These are phyloP conservation scores for Caracal caracal DNA, from an alignment of 2,113 vertebrate species.

Conservation along the genomic window DNA sequence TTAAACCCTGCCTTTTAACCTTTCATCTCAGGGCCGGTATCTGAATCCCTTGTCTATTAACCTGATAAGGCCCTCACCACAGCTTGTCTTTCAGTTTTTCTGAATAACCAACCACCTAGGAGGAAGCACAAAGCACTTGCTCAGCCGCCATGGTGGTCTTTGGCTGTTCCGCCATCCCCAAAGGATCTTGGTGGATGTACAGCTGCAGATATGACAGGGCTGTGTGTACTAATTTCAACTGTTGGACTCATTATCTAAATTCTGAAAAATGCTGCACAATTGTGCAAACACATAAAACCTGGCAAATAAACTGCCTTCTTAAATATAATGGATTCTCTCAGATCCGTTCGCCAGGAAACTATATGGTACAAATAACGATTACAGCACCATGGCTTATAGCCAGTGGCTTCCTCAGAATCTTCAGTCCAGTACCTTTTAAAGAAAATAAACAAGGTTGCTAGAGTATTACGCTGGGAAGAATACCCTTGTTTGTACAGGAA, in stretches of 20 bases:
- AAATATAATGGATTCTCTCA: neutral
- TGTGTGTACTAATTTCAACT: neutral
- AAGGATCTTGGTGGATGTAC: neutral
- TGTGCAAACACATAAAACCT: neutral
- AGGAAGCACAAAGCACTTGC: neutral
- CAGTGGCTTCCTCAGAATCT: neutral
- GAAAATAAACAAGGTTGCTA: neutral
- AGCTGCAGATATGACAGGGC: neutral
- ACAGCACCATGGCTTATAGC: neutral
- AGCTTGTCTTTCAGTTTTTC: constrained; percentile 39
- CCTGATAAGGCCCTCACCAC: neutral
- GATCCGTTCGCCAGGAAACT: neutral
- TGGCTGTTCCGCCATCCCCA: neutral
- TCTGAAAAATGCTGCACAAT: constrained; percentile 3
- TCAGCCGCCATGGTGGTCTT: neutral
- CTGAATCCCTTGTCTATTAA: constrained; percentile 46
- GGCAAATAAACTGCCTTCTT: neutral
- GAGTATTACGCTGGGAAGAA: neutral
- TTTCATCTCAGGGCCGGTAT: constrained; percentile 16
- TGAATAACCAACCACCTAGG: neutral
- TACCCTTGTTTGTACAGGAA: neutral
- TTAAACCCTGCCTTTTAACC: constrained; percentile 24
- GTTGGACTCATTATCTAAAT: neutral
- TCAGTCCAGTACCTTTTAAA: neutral
- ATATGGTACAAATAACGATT: neutral